These are phyloP conservation scores for Percopsis transmontana DNA, from an alignment of 2,113 vertebrate genomes.

Conservation along the genomic window DNA sequence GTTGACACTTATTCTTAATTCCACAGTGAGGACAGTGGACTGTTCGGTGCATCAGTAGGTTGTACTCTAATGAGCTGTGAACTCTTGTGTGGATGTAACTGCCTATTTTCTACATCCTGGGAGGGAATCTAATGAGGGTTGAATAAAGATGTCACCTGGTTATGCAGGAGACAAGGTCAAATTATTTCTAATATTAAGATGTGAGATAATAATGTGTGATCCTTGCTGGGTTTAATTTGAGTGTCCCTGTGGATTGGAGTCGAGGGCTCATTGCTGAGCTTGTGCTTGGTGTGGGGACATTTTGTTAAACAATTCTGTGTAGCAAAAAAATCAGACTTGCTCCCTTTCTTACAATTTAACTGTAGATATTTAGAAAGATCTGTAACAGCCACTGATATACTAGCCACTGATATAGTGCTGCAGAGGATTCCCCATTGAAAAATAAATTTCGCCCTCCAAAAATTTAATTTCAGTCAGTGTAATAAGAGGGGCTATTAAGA, in stretches of 20 bases:
- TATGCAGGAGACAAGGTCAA: conserved; percentile 40
- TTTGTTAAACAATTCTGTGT: conserved; percentile 22
- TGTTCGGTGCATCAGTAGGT: not conserved
- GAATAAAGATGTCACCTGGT: conserved; percentile 21
- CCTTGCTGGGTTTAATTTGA: conserved; percentile 48
- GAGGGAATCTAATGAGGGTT: conserved; percentile 28
- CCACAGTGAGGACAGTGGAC: not conserved
- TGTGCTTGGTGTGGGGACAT: conserved; percentile 4
- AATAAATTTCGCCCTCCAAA: no score
- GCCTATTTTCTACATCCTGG: conserved; percentile 22
- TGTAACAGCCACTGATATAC: no score
- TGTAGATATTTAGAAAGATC: no score
- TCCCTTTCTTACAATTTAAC: no score
- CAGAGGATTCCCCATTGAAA: no score
- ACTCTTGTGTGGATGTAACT: conserved; percentile 13
- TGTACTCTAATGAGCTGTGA: conserved; percentile 19
- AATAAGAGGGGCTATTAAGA: no score
- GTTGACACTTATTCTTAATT: not conserved
- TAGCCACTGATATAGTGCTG: no score
- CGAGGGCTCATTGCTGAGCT: conserved; percentile 4
- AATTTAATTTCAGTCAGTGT: no score
- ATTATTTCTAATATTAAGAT: conserved; percentile 45
- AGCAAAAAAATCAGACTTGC: no score
- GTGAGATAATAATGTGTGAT: conserved; percentile 41
- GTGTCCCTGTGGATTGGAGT: conserved; percentile 14